Evolutionary conservation across 2,797 vertebrate species (phyloP), one percentile per base, ranked within the genome.

Genomic region (Labroides dimidiatus): DNA sequence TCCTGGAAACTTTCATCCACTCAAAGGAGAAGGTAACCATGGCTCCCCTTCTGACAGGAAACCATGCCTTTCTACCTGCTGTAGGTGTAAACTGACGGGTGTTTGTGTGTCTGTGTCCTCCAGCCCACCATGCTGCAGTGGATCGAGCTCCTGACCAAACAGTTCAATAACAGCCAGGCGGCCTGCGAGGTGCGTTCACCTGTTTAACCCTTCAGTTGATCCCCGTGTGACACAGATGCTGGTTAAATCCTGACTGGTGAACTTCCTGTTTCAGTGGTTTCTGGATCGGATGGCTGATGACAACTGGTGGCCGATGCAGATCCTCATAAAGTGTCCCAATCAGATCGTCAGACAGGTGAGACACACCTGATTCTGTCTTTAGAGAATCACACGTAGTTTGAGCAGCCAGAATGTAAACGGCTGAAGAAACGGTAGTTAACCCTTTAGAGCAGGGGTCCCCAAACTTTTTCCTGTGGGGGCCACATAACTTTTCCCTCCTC

Each of bases 241-340:
- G n/a, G n/a, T n/a, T n/a, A n/a, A n/a, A n/a, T n/a, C n/a, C n/a
- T 33, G 8, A 39, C 9, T 14, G 11, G 4, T 19, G 12, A 16
- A 20, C 6, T 33, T 13, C 0, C 10, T 57, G 8, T 66, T 87
- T 71, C 89, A 99, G 98, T 99, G 98, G 98, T 99, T 99, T 94
- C 91, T 99, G 92, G 98, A 99, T 84, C 96, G 96, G 36, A 99
- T 99, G 98, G 98, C 98, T 58, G 97, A 99, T 78, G 97, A 99
- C 90, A 98, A 99, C 92, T 99, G 97, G 98, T 99, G 98, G 98
- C 98, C 98, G 37, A 99, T 99, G 98, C 97, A 99, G 93, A 99
- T 99, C 90, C 93, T 99, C 80, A 99, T 99, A 75, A 99, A 99
- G 87, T 99, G 98, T 65, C 98, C 98, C 76, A 99, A 99, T 93